Conservation (phyloP, 2,113 vertebrate species). For the Microtus richardsoni region DNA sequence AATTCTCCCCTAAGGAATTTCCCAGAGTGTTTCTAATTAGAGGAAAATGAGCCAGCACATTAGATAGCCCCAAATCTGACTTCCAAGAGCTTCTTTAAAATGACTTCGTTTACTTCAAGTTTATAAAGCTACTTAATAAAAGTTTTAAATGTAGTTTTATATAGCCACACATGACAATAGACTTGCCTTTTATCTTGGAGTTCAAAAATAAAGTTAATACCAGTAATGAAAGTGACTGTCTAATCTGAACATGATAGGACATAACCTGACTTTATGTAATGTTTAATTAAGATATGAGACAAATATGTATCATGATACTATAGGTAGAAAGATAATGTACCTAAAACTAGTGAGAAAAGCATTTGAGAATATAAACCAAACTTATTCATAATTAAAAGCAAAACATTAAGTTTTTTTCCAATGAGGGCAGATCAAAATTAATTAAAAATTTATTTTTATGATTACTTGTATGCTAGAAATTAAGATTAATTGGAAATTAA, state of each 20-base stretch:
- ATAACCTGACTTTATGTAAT: not conserved
- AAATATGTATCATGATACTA: not conserved
- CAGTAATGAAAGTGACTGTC: not conserved
- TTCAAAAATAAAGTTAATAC: conserved; percentile 26
- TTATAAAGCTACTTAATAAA: conserved; percentile 22
- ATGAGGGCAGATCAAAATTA: not conserved
- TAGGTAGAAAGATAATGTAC: not conserved
- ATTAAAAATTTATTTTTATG: conserved; percentile 23
- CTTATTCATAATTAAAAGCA: not conserved
- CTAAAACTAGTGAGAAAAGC: not conserved
- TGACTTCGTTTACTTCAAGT: conserved; percentile 57
- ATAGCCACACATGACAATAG: not conserved
- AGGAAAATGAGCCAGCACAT: conserved; percentile 66
- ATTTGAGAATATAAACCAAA: not conserved
- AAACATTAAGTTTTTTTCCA: not conserved
- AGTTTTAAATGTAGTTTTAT: not conserved
- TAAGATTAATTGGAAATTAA: conserved; percentile 4
- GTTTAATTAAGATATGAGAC: conserved; percentile 12
- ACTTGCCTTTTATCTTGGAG: conserved; percentile 7
- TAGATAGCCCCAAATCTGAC: conserved; percentile 55
- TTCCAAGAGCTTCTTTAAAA: conserved; percentile 55
- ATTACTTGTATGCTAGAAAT: not conserved
- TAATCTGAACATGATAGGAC: not conserved
- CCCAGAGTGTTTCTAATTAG: conserved; percentile 77
- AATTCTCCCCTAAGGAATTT: conserved; percentile 72